Conservation (phyloP, 2,888 invertebrate genomes). For the Cephus runcator region DNA sequence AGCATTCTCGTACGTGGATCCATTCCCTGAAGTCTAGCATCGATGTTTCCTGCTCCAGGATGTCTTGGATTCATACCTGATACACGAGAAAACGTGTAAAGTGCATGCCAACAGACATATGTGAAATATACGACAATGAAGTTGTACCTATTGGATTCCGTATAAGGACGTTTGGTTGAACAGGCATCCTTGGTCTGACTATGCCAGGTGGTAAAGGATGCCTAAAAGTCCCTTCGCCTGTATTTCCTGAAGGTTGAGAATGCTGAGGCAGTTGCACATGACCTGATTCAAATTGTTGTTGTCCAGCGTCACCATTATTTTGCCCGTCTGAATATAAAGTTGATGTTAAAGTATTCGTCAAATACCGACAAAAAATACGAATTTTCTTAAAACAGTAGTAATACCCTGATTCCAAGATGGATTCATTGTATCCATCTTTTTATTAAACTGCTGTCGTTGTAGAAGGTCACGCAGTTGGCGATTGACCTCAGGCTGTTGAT, state of each 20-base stretch:
- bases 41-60: slow-evolving; percentile 54
- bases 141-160: slow-evolving; percentile 53
- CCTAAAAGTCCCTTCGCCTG: slow-evolving; percentile 74
- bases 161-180: slow-evolving; percentile 56
- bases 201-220: slow-evolving; percentile 76
- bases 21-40: slow-evolving; percentile 67
- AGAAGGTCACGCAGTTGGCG: slow-evolving; percentile 84
- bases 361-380: neutral
- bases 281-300: slow-evolving; percentile 52
- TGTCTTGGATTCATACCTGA: slow-evolving; percentile 52
- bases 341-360: neutral
- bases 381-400: neutral
- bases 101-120: neutral
- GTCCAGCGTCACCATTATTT: slow-evolving; percentile 41
- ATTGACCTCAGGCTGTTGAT: slow-evolving; percentile 71
- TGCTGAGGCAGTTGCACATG: slow-evolving; percentile 52
- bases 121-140: neutral
- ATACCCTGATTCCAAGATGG: slow-evolving; percentile 57
- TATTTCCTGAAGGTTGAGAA: slow-evolving; percentile 47
- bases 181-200: slow-evolving; percentile 68
- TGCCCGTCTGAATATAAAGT: slow-evolving; percentile 43
- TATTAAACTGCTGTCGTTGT: slow-evolving; percentile 78
- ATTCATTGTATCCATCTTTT: slow-evolving; percentile 67
- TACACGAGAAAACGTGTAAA: neutral
- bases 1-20: slow-evolving; percentile 70